These are phyloP conservation scores for Parazoanthus atlanticus DNA, from an alignment of 92 coral and sea anemone species.

Conservation along the genomic window DNA sequence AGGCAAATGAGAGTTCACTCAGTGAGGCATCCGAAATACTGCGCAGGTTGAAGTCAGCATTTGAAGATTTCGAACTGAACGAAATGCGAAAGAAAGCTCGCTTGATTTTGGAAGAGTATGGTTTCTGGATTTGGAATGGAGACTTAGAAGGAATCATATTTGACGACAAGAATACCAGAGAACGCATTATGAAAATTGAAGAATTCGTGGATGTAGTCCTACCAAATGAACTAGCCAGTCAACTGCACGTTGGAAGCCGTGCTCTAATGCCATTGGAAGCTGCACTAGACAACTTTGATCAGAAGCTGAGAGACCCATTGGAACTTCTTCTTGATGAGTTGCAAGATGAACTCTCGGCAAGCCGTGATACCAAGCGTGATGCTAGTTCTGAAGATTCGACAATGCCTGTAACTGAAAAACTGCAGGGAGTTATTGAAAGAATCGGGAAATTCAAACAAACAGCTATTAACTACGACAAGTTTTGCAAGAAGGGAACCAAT, in stretches of 20 bases:
- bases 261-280: not conserved
- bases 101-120: not conserved
- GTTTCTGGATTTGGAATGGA: slow-evolving; percentile 43
- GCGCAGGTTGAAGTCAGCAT: not conserved
- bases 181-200: not conserved
- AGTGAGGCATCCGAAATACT: not conserved
- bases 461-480: not conserved
- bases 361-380: not conserved
- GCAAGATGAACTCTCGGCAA: not conserved
- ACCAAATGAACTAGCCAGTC: not conserved
- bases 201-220: not conserved
- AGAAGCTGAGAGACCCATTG: not conserved
- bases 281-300: slow-evolving; percentile 2
- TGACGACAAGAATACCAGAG: slow-evolving; percentile 7
- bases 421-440: not conserved
- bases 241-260: not conserved
- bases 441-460: not conserved
- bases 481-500: slow-evolving; percentile 11
- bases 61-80: not conserved
- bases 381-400: not conserved
- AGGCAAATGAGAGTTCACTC: not conserved
- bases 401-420: not conserved
- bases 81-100: not conserved
- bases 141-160: slow-evolving; percentile 8
- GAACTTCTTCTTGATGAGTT: not conserved